Evolutionary conservation across 2,113 vertebrate species (phyloP), one percentile per base, ranked within the genome.

Genomic region (Excalfactoria chinensis): DNA sequence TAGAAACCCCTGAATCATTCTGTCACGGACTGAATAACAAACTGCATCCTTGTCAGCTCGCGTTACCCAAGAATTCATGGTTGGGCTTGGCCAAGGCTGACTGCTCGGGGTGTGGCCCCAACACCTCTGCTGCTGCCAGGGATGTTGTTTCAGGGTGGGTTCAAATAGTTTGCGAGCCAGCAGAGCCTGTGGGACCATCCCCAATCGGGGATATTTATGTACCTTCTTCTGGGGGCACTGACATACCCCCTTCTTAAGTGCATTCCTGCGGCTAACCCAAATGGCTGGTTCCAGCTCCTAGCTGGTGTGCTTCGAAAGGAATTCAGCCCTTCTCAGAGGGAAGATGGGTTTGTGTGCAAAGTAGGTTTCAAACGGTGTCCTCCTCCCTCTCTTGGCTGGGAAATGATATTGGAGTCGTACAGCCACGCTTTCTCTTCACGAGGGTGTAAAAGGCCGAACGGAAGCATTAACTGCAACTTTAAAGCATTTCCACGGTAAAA

Each of bases 401-500:
- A n/a, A 80, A 93, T 68, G 55, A 43, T 35, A 72, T 70, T 73
- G 43, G 84, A 94, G 69, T 49, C 89, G 72, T 63, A 22, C 72
- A 69, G 67, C 75, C 9, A 1, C 56, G 60, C 86, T 66, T 49
- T 67, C 48, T 86, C 76, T 90, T 93, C 66, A 49, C 64, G 76
- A 90, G 90, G 51, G 89, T 73, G 90, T 95, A 95, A 93, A 88
- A 84, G 85, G 86, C 93, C 89, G 93, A 95, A 73, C 81, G 62
- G 96, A 96, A 90, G 89, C 94, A 93, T 92, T 88, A 93, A 84
- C 93, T 91, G 88, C 83, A 92, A 78, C 86, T 90, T 91, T 91
- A 92, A 94, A 93, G 93, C 92, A 93, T 95, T 97, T 95, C 94
- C 95, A 89, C 93, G 89, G 91, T 94, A 94, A 96, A 95, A 95